phyloP scores from a whole-genome alignment of 2,888 invertebrate genomes.

The Pterobdella sp. region DNA sequence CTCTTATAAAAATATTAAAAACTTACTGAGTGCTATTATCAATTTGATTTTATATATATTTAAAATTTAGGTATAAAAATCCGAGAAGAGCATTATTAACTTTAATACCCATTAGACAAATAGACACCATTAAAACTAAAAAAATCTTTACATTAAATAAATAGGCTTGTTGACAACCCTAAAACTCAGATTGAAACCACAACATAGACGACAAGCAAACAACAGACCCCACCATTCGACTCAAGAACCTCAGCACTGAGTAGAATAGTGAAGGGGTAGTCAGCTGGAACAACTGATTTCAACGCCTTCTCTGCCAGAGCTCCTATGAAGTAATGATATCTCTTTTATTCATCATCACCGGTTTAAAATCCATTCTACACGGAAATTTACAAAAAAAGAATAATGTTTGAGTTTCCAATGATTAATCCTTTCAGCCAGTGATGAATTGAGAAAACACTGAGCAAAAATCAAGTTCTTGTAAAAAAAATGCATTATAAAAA shows the following conservation, averaged over 20 bases:
- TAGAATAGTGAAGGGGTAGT: constrained; percentile 80
- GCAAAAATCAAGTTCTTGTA: not conserved
- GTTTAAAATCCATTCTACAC: too few species aligned
- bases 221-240: constrained; percentile 68
- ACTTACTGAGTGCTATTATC: not conserved
- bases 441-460: too few species aligned
- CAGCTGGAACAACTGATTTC: constrained; percentile 68
- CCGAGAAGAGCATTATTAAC: not conserved
- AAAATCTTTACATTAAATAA: too few species aligned
- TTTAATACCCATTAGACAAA: too few species aligned
- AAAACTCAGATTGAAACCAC: too few species aligned
- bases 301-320: constrained; percentile 87
- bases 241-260: constrained; percentile 74
- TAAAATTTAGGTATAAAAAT: not conserved
- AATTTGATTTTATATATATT: not conserved
- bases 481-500: not conserved
- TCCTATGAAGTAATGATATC: too few species aligned
- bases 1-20: not conserved
- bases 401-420: too few species aligned
- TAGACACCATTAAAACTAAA: too few species aligned
- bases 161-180: too few species aligned
- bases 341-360: too few species aligned
- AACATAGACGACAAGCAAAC: not conserved
- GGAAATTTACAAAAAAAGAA: too few species aligned
- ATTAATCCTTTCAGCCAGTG: too few species aligned